Conservation (phyloP, 2,888 invertebrate genomes). For the Andrena fulva region DNA sequence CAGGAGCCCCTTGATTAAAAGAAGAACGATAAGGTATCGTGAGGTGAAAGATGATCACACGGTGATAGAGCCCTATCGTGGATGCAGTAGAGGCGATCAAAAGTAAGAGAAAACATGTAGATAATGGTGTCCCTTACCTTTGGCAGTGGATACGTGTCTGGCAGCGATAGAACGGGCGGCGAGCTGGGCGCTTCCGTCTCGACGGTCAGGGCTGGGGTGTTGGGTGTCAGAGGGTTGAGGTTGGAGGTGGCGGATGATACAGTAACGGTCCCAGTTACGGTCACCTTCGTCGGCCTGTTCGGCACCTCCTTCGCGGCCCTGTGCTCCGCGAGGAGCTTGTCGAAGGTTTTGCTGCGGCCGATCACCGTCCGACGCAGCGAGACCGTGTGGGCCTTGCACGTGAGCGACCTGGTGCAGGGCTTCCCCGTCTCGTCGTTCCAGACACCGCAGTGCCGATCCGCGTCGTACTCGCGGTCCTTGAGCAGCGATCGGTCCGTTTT, state of each 20-base stretch:
- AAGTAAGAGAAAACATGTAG: not conserved
- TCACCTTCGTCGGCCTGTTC: slow-evolving; percentile 77
- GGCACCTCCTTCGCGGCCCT: slow-evolving; percentile 88
- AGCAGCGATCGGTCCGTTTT: slow-evolving; percentile 82
- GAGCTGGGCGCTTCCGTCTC: slow-evolving; percentile 87
- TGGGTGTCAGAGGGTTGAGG: slow-evolving; percentile 79
- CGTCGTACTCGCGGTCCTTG: slow-evolving; percentile 90
- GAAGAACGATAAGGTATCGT: not conserved
- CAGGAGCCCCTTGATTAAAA: not conserved
- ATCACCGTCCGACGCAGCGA: slow-evolving; percentile 89
- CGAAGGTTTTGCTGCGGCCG: slow-evolving; percentile 91
- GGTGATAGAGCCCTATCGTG: not conserved
- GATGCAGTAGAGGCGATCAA: not conserved
- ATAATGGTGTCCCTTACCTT: slow-evolving; percentile 75
- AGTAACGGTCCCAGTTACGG: slow-evolving; percentile 73
- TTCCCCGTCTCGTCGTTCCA: slow-evolving; percentile 88
- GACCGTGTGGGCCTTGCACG: slow-evolving; percentile 90
- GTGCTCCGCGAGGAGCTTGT: slow-evolving; percentile 91
- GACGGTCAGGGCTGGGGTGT: slow-evolving; percentile 86
- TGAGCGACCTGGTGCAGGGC: slow-evolving; percentile 92
- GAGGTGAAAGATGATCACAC: slow-evolving; percentile 4
- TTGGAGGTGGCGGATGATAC: slow-evolving; percentile 72
- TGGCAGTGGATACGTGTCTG: slow-evolving; percentile 84
- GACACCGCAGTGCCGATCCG: slow-evolving; percentile 94
- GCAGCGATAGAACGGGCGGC: slow-evolving; percentile 83